A percentile compares a stretch with the other conserved stretches of the same genome.
Evolutionary conservation across 1,140 invertebrate species (phyloP).

Genomic region (Argopecten irradians): DNA sequence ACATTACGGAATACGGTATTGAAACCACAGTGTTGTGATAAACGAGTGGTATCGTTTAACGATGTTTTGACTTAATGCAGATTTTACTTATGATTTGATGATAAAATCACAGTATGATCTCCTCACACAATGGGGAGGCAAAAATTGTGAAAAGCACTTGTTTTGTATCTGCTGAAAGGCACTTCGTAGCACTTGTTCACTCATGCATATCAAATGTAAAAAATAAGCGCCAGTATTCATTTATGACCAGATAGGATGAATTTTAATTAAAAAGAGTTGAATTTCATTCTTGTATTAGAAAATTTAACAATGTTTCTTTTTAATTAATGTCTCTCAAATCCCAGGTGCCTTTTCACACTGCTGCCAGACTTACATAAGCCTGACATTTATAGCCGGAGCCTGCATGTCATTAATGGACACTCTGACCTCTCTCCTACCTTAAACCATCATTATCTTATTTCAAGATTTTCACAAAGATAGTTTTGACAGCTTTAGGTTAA

Average conservation of each 20-base stretch:
- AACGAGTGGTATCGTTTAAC: neutral
- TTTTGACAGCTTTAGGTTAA: neutral
- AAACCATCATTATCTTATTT: slow-evolving; percentile 13
- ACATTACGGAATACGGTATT: neutral
- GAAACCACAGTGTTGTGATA: neutral
- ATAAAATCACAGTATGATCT: neutral
- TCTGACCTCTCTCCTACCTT: neutral
- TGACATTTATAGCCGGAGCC: neutral
- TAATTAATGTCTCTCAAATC: slow-evolving; percentile 10
- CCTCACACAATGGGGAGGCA: neutral
- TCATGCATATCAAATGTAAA: neutral
- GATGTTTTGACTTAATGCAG: neutral
- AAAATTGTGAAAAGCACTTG: neutral
- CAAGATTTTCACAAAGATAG: neutral
- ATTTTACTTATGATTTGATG: neutral
- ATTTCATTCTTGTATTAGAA: slow-evolving; percentile 23
- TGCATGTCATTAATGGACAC: neutral
- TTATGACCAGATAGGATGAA: neutral
- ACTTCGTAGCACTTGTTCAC: neutral
- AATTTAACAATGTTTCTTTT: slow-evolving; percentile 16
- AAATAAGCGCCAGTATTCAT: neutral
- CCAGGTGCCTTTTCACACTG: neutral
- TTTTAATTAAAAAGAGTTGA: slow-evolving; percentile 19
- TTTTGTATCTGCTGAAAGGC: neutral
- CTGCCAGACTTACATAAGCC: neutral